Percentiles rank a stretch among this genome's conserved stretches.
phyloP scores from a whole-genome alignment of 2,888 invertebrate species.

The Eristalis pertinax region DNA sequence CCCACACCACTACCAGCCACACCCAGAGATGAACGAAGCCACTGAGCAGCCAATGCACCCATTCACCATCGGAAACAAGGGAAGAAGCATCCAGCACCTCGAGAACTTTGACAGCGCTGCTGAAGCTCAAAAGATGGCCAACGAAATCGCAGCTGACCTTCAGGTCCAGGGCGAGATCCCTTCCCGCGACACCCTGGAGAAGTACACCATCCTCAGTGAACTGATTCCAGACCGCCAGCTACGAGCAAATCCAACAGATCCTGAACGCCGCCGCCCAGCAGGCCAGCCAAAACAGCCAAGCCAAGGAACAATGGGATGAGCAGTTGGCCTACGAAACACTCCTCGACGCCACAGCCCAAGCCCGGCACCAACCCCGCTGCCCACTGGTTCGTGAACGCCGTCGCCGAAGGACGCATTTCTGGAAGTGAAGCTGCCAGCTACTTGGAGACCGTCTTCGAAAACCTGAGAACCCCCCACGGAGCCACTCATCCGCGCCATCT shows the following conservation, averaged over 20 bases:
- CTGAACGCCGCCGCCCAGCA: constrained; percentile 19
- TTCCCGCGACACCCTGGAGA: constrained; percentile 84
- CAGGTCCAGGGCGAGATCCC: constrained; percentile 84
- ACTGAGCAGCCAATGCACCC: constrained; percentile 82
- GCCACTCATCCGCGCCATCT: constrained; percentile 59
- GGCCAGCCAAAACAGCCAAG: constrained; percentile 71
- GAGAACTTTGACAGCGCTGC: constrained; percentile 76
- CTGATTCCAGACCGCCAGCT: constrained; percentile 85
- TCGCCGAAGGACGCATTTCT: constrained; percentile 83
- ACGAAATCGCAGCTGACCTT: constrained; percentile 84
- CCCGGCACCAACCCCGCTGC: constrained; percentile 88
- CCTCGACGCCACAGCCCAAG: constrained; percentile 86
- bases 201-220: constrained; percentile 84
- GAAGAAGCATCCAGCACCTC: constrained; percentile 80
- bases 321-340: constrained; percentile 84
- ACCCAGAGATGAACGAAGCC: constrained; percentile 78
- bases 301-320: constrained; percentile 78
- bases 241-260: constrained; percentile 83
- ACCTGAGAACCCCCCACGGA: constrained; percentile 62
- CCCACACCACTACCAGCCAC: constrained; percentile 75
- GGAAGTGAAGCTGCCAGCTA: constrained; percentile 85
- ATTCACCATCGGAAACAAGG: constrained; percentile 82
- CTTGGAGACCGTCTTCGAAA: constrained; percentile 79
- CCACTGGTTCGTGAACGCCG: constrained; percentile 84
- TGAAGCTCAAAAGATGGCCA: constrained; percentile 79